Base-by-base conservation (phyloP, 2,797 vertebrate genomes). In the Sebastolobus altivelis region DNA sequence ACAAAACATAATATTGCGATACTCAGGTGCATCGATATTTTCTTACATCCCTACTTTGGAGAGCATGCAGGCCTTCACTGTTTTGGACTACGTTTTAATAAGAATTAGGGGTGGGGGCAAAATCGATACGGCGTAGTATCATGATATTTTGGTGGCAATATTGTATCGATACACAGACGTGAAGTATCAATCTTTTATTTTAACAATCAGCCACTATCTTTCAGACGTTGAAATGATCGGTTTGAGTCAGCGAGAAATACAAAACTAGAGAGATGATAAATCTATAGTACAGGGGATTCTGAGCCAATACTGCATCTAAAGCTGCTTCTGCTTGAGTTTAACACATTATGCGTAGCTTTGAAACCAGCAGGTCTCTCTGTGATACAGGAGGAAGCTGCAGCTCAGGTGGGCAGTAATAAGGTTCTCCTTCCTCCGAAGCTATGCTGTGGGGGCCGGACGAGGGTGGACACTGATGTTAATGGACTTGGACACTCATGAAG, bases 391-490 rank as follows among this genome's bases (percentile, higher is more conserved):
- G 74, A 80, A 54, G 73, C 20, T 65, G 33, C 59, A 75, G 43
- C 60, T 86, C 58, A 74, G 65, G 69, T 77, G 62, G 52, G 52
- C 55, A 66, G 66, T n/a, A 52, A 70, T 59, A 40, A 54, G 22
- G 33, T 40, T 66, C 14, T n/a, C 27, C 40, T 18, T 11, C 27
- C 54, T 61, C 56, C 7, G 7, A 63, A 59, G 49, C 62, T 16
- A 18, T 72, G 52, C 55, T 66, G 22, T n/a, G 3, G 54, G 33
- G 55, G 33, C 40, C n/a, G 14, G 59, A 56, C 3, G 33, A n/a
- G 65, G 49, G 66, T 22, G 65, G 80, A 88, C 85, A 29, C 27
- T 83, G 54, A 80, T 72, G 61, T 77, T 88, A 90, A 92, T 77
- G 59, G 52, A 20, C 63, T 62, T 55, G 22, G 79, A 83, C 85